Percentiles rank a stretch among this genome's conserved stretches.
Evolutionary conservation across 2,113 vertebrate genomes (phyloP).

Genomic region (Agapornis roseicollis): DNA sequence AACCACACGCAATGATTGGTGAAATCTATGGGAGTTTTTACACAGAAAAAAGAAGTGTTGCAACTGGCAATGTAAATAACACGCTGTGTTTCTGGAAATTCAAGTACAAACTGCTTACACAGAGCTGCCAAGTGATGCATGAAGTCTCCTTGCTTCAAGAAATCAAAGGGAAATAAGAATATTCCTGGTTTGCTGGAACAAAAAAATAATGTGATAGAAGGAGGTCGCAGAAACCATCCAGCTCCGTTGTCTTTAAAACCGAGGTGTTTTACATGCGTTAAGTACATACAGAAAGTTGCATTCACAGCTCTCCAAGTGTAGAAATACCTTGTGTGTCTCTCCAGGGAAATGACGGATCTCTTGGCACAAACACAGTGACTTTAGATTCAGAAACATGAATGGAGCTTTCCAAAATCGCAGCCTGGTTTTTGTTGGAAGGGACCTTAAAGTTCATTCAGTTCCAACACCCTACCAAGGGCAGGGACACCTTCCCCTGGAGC

Average conservation of each 20-base stretch:
- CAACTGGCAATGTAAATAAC: conserved; percentile 31
- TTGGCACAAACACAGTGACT: background rate
- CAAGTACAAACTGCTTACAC: background rate
- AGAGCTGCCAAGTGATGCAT: background rate
- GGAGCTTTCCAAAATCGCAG: background rate
- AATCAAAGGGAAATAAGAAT: background rate
- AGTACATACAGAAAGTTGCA: background rate
- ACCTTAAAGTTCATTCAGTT: background rate
- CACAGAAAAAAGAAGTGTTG: conserved; percentile 9
- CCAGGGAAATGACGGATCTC: background rate
- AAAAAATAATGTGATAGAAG: background rate
- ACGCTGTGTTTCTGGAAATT: background rate
- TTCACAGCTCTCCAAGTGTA: background rate
- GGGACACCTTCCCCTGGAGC: background rate
- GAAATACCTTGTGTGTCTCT: background rate
- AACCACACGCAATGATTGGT: background rate
- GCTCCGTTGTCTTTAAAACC: background rate
- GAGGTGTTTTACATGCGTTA: background rate
- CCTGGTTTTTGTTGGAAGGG: background rate
- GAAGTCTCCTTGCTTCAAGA: background rate
- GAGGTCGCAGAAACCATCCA: background rate
- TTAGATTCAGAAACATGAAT: background rate
- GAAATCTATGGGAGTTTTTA: conserved; percentile 30
- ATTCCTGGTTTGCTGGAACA: background rate
- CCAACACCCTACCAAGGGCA: background rate